Conservation (phyloP, 2,888 invertebrate genomes). For the Mesorhabditis sp. region DNA sequence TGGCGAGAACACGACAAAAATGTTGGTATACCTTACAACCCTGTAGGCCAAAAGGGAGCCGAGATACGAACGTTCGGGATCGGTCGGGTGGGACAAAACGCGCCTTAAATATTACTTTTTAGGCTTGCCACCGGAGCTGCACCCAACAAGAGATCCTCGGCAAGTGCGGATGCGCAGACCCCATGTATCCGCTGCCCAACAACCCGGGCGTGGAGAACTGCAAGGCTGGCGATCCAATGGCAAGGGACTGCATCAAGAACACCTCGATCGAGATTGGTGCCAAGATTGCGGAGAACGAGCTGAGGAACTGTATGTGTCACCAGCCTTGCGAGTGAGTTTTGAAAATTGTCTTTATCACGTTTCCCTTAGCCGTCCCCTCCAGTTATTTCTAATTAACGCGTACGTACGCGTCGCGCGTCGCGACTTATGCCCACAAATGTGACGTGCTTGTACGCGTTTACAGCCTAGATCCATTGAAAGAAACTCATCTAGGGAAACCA, state of each 20-base stretch:
- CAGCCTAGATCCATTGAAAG: not conserved
- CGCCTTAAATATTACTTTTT: not conserved
- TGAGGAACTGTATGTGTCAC: slow-evolving; percentile 50
- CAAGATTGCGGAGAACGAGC: slow-evolving; percentile 37
- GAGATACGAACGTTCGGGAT: not conserved
- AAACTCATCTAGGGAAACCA: slow-evolving; percentile 46
- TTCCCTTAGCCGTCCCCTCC: too few relatives aligned
- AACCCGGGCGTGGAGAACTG: slow-evolving; percentile 23
- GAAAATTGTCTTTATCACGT: not conserved
- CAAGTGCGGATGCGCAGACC: slow-evolving; percentile 53
- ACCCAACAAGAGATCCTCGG: slow-evolving; percentile 51
- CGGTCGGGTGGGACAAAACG: not conserved
- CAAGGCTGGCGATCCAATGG: slow-evolving; percentile 45
- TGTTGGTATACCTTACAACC: too few relatives aligned
- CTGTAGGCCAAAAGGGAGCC: too few relatives aligned
- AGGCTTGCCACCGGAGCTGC: slow-evolving; percentile 54
- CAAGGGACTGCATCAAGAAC: slow-evolving; percentile 53
- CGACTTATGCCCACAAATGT: too few relatives aligned
- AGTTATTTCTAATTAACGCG: too few relatives aligned
- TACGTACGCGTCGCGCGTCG: too few relatives aligned
- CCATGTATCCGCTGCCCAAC: slow-evolving; percentile 50
- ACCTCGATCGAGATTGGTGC: slow-evolving; percentile 45
- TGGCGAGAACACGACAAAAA: not conserved
- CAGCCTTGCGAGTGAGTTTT: slow-evolving; percentile 53
- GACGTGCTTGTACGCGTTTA: too few relatives aligned